Evolutionary conservation across 2,888 invertebrate genomes (phyloP).

Genomic region (Nasonovia ribisnigri): DNA sequence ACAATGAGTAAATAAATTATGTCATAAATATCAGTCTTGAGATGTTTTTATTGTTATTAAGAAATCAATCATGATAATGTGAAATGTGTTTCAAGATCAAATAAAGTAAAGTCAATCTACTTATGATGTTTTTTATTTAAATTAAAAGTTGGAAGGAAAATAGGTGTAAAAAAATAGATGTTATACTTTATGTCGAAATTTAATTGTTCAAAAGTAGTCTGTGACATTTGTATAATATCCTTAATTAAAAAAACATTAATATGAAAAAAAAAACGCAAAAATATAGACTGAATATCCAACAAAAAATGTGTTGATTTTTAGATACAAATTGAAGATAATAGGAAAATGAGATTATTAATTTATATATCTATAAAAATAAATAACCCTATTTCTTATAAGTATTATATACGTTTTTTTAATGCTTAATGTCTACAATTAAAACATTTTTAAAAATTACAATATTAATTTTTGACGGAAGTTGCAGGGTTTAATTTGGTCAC

Average conservation of each 20-base stretch:
- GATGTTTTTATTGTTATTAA: not conserved
- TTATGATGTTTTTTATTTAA: not conserved
- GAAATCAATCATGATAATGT: not conserved
- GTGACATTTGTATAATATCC: not conserved
- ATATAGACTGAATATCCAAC: not conserved
- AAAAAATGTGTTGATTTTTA: not conserved
- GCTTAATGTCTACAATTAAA: not conserved
- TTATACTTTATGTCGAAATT: not conserved
- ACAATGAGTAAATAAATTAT: too few species aligned
- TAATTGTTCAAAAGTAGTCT: not conserved
- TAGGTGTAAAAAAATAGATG: not conserved
- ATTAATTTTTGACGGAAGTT: not conserved
- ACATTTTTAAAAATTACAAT: not conserved
- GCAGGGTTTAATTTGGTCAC: constrained; percentile 4
- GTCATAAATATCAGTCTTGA: too few species aligned
- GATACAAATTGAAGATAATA: not conserved
- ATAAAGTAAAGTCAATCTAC: not conserved
- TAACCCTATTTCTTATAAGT: not conserved
- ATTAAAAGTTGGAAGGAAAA: not conserved
- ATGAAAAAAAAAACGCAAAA: not conserved
- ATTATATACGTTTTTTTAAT: not conserved
- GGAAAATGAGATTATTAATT: not conserved
- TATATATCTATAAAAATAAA: not conserved
- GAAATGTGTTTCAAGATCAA: not conserved
- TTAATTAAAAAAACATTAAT: not conserved